Conservation (phyloP, 2,888 invertebrate species). For the Drosophila recens region DNA sequence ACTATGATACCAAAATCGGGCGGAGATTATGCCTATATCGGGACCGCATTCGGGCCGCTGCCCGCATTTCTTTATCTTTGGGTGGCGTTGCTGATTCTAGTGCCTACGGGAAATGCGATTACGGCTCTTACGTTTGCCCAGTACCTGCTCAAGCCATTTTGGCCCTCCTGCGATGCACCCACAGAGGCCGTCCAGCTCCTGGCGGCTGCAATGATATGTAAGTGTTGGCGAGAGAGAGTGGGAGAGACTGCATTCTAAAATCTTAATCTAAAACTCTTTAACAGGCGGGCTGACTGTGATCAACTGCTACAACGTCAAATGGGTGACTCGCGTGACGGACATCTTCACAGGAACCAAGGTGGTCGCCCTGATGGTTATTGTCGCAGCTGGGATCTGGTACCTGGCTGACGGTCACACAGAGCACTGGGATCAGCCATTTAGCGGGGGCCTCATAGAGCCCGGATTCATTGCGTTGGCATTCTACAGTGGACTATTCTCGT, state of each 20-base stretch:
- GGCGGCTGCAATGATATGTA: conserved; percentile 95
- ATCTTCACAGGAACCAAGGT: conserved; percentile 97
- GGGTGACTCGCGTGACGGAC: conserved; percentile 97
- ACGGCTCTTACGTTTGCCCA: conserved; percentile 97
- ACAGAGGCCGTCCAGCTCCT: conserved; percentile 92
- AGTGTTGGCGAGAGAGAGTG: conserved; percentile 84
- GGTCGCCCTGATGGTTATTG: conserved; percentile 93
- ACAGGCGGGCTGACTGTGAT: conserved; percentile 94
- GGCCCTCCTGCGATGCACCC: conserved; percentile 93
- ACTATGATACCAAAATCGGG: conserved; percentile 98
- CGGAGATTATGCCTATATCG: conserved; percentile 98
- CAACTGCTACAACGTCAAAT: conserved; percentile 98
- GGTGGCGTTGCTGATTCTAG: conserved; percentile 95
- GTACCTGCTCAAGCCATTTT: conserved; percentile 95
- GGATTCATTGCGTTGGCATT: conserved; percentile 94
- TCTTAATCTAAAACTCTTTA: neutral
- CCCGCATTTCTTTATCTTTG: conserved; percentile 97
- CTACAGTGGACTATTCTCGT: conserved; percentile 97
- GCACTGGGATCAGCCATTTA: conserved; percentile 90
- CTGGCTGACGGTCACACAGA: conserved; percentile 90
- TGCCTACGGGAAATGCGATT: conserved; percentile 97
- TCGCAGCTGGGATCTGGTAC: conserved; percentile 92
- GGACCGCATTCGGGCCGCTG: conserved; percentile 94
- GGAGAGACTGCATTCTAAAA: neutral
- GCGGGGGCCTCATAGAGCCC: conserved; percentile 89